Evolutionary conservation across 2,113 vertebrate genomes (phyloP).

Genomic region (Nyctibius bracteatus): DNA sequence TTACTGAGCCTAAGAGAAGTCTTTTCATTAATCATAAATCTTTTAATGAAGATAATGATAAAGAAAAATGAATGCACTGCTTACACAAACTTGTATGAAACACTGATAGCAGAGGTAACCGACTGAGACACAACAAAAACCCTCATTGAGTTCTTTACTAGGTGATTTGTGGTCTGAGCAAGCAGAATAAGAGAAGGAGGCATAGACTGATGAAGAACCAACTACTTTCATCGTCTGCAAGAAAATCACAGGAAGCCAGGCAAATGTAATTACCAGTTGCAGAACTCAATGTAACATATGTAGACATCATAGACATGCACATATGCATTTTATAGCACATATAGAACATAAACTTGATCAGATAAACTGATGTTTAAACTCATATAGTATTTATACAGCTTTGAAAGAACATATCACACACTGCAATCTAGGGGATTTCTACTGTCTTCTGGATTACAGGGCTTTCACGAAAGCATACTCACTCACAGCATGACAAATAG

Average conservation of each 20-base stretch:
- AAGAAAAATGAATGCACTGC: not conserved
- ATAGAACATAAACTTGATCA: not conserved
- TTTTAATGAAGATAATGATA: constrained; percentile 11
- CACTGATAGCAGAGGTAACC: constrained; percentile 4
- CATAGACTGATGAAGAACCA: not conserved
- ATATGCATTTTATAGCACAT: not conserved
- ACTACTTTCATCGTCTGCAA: not conserved
- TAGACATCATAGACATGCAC: not conserved
- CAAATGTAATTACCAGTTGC: constrained; percentile 28
- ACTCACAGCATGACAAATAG: not conserved
- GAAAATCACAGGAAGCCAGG: constrained; percentile 9
- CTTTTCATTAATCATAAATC: constrained; percentile 8
- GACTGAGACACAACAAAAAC: constrained; percentile 7
- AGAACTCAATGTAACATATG: not conserved
- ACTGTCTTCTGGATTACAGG: not conserved
- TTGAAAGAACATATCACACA: not conserved
- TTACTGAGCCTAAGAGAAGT: not conserved
- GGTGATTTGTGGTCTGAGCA: constrained; percentile 1
- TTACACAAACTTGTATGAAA: constrained; percentile 21
- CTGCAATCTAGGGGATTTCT: not conserved
- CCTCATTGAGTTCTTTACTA: not conserved
- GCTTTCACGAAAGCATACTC: not conserved
- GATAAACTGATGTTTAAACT: not conserved
- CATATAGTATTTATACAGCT: not conserved
- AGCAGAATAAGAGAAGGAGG: not conserved